Evolutionary conservation across 1,140 invertebrate genomes (phyloP), one percentile per base, ranked within the genome.

Genomic region (Sitophilus oryzae): DNA sequence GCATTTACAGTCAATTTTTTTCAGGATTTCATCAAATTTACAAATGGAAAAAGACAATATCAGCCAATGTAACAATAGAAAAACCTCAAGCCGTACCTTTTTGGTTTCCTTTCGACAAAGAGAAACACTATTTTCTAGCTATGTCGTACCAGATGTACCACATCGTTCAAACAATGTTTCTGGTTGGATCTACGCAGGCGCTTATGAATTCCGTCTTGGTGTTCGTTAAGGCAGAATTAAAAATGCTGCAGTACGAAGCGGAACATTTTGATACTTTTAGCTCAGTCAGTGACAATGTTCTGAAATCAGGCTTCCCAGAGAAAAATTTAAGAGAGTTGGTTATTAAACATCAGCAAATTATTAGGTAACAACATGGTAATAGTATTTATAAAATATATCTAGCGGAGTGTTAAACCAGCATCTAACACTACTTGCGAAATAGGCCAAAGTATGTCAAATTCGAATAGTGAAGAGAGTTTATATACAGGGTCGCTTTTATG

Each of bases 201-300:
- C 23, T 50, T 6, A 40, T 42, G 3, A 50, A 40, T 50, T 21
- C 48, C n/a, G 48, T 42, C 15, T 35, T 50, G 36, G 38, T 50
- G 8, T 50, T 50, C 21, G 10, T 50, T 8, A 40, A 36, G 15
- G 36, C 48, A 19, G 15, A 50, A 20, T 15, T 50, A 10, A 50
- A 50, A 22, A 50, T 50, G 6, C 19, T 50, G n/a, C 48, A 50
- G 20, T 42, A 40, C 18, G 23, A 50, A 6, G 6, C 40, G n/a
- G 19, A 15, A 18, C 21, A 40, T 38, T 50, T 50, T 40, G 36
- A 50, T 16, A 16, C 15, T 9, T 36, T 11, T 23, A 9, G 11
- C 14, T 11, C 3, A 2, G 8, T 2, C 15, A 25, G 16, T 21
- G 21, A 50, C 3, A 8, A 40, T 41, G n/a, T 23, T 16, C n/a